phyloP scores from a whole-genome alignment of 2,113 vertebrate genomes.

The Calyptommatus sinebrachiatus region DNA sequence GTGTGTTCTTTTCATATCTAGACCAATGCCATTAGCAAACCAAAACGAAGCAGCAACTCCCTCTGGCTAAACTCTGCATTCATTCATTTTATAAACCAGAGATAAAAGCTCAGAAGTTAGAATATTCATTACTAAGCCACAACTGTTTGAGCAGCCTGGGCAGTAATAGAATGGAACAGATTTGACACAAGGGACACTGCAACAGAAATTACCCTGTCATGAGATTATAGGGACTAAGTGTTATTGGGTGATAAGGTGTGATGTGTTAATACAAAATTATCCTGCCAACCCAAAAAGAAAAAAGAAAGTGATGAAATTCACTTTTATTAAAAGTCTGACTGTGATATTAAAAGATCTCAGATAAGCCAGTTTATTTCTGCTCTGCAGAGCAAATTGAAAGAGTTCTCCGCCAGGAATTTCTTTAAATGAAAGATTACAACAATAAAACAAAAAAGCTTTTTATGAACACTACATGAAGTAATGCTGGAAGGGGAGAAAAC shows the following conservation, averaged over 20 bases:
- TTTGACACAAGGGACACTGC: conserved; percentile 64
- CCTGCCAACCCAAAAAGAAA: conserved; percentile 14
- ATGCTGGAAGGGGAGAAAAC: conserved; percentile 31
- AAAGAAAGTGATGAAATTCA: conserved; percentile 50
- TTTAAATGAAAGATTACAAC: conserved; percentile 55
- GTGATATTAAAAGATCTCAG: conserved; percentile 66
- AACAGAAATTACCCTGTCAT: conserved; percentile 70
- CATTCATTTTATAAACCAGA: conserved; percentile 63
- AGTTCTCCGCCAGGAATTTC: conserved; percentile 52
- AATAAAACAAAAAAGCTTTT: conserved; percentile 54
- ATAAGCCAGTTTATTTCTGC: conserved; percentile 63
- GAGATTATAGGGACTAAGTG: conserved; percentile 67
- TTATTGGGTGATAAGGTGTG: conserved; percentile 67
- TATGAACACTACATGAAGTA: conserved; percentile 31
- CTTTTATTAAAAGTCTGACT: conserved; percentile 66
- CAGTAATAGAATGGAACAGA: conserved; percentile 58
- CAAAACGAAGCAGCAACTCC: conserved; percentile 61
- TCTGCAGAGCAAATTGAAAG: conserved; percentile 54
- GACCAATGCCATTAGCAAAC: conserved; percentile 23
- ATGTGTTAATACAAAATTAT: conserved; percentile 71
- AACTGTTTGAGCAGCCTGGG: conserved; percentile 18
- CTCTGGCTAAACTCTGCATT: conserved; percentile 60
- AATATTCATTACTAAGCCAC: conserved; percentile 61
- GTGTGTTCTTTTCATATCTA: conserved; percentile 11
- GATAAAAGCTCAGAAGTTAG: conserved; percentile 64